Conservation (phyloP, 2,113 vertebrate genomes). For the Sylvilagus bachmani region DNA sequence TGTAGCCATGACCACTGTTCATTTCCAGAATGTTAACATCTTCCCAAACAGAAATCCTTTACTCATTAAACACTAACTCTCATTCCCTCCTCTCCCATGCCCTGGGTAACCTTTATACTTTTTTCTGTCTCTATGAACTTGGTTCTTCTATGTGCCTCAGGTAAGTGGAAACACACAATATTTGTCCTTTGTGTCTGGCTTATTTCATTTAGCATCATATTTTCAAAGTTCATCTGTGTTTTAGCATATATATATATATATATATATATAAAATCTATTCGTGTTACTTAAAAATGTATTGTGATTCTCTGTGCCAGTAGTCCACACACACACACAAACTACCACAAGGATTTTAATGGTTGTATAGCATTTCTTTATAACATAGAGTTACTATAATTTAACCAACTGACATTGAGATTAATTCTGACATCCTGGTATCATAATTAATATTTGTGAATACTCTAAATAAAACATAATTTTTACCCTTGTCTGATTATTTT, state of each 20-base stretch:
- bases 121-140: neutral
- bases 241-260: neutral
- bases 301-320: neutral
- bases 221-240: neutral
- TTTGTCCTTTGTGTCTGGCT: neutral
- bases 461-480: neutral
- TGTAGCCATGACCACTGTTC: neutral
- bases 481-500: neutral
- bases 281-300: neutral
- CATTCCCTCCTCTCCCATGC: neutral
- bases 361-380: neutral
- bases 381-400: neutral
- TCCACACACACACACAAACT: neutral
- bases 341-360: neutral
- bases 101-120: neutral
- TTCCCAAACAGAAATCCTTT: neutral
- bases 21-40: neutral
- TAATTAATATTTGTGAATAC: neutral
- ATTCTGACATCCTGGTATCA: neutral
- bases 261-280: neutral
- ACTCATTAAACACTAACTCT: neutral
- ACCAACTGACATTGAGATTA: neutral
- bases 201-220: slow-evolving; percentile 19
- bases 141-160: neutral
- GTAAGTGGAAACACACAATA: neutral